A percentile compares a stretch with the other conserved stretches of the same genome.
phyloP scores from a whole-genome alignment of 1,140 invertebrate genomes.

The Zaprionus tsacasi region DNA sequence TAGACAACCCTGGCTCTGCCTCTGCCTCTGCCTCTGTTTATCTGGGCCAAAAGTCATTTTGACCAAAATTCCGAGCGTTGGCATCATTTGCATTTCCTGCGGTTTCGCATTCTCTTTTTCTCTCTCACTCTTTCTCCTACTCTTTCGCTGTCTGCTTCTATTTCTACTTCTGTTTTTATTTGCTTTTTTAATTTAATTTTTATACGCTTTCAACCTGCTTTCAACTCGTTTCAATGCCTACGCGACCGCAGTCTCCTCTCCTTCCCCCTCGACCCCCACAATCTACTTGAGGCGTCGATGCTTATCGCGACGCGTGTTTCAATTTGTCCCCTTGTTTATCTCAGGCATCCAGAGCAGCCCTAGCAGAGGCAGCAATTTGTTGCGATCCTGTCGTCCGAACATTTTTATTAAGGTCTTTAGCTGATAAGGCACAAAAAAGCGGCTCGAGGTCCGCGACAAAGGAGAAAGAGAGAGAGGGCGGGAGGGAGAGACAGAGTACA shows the following conservation, averaged over 20 bases:
- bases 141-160: not conserved
- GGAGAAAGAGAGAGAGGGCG: no score
- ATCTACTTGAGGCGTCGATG: constrained; percentile 18
- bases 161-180: not conserved
- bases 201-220: constrained; percentile 42
- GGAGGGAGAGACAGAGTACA: not conserved
- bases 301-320: constrained; percentile 46
- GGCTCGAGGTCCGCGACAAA: not conserved
- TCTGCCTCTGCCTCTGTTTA: constrained; percentile 10
- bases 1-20: not conserved
- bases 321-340: constrained; percentile 47
- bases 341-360: not conserved
- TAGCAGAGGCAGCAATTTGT: constrained; percentile 28
- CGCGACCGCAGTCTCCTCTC: not conserved
- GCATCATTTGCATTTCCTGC: constrained; percentile 60
- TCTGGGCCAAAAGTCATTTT: constrained; percentile 53
- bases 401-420: constrained; percentile 41
- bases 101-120: not conserved
- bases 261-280: not conserved
- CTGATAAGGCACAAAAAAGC: constrained; percentile 29
- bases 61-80: constrained; percentile 48
- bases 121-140: not conserved
- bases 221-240: constrained; percentile 36
- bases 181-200: constrained; percentile 46
- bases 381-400: constrained; percentile 21